phyloP scores from a whole-genome alignment of 2,888 invertebrate species.

The Strigamia maritima region DNA sequence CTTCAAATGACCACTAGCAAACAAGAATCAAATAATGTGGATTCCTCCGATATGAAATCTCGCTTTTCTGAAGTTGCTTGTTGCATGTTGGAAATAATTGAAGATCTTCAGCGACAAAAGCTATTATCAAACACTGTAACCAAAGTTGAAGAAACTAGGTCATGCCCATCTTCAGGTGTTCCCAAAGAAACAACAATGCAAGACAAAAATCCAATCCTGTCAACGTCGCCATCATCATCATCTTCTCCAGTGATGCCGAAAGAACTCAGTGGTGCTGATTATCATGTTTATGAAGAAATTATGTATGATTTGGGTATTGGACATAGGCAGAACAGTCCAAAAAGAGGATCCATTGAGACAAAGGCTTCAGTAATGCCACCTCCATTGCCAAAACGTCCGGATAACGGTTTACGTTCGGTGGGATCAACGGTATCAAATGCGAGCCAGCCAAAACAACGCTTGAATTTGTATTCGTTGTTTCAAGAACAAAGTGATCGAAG shows the following conservation, averaged over 20 bases:
- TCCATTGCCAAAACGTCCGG: slow-evolving; percentile 46
- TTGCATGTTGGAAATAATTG: slow-evolving; percentile 50
- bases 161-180: slow-evolving; percentile 31
- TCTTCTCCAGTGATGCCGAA: not conserved
- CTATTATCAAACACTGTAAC: slow-evolving; percentile 11
- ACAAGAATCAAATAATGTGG: not conserved
- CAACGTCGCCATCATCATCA: not conserved
- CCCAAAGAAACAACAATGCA: slow-evolving; percentile 34
- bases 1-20: not conserved
- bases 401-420: slow-evolving; percentile 38
- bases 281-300: slow-evolving; percentile 50
- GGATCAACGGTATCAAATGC: slow-evolving; percentile 36
- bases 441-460: slow-evolving; percentile 46
- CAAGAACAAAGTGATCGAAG: slow-evolving; percentile 47
- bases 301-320: slow-evolving; percentile 46
- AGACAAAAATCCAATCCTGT: slow-evolving; percentile 2
- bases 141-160: slow-evolving; percentile 1
- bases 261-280: slow-evolving; percentile 45
- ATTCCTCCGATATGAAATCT: slow-evolving; percentile 42
- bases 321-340: not conserved
- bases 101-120: slow-evolving; percentile 48
- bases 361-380: slow-evolving; percentile 44
- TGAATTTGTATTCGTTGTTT: slow-evolving; percentile 49
- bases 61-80: slow-evolving; percentile 49
- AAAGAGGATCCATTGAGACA: not conserved